phyloP scores from a whole-genome alignment of 2,797 vertebrate species.

The Amblyraja radiata region DNA sequence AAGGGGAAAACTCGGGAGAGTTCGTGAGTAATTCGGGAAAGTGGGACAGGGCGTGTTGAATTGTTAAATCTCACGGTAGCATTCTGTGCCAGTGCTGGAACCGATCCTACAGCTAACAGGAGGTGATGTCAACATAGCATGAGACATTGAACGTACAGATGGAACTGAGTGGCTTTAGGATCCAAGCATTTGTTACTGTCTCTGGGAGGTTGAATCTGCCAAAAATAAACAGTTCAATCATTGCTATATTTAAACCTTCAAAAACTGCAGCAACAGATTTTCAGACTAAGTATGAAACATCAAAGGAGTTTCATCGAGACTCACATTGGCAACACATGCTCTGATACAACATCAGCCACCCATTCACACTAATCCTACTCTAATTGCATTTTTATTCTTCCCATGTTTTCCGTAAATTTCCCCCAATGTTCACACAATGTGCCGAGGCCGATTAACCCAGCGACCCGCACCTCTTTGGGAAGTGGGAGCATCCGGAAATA shows the following conservation, averaged over 20 bases:
- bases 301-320: background rate
- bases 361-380: too few species aligned
- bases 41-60: background rate
- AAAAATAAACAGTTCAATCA: background rate
- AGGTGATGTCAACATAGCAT: background rate
- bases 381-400: too few species aligned
- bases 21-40: too few species aligned
- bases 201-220: background rate
- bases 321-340: too few species aligned
- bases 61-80: background rate
- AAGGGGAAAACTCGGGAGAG: too few species aligned
- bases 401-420: too few species aligned
- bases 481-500: too few species aligned
- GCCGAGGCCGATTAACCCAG: too few species aligned
- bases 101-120: background rate
- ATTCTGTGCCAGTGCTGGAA: background rate
- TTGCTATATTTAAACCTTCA: background rate
- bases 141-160: background rate
- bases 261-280: background rate
- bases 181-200: background rate
- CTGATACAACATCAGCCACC: too few species aligned
- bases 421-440: too few species aligned
- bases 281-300: background rate
- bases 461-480: too few species aligned
- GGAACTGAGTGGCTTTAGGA: background rate